Percentiles rank a stretch among this genome's conserved stretches.
Evolutionary conservation across 2,113 vertebrate species (phyloP).

Genomic region (Vulpes ferrilata): DNA sequence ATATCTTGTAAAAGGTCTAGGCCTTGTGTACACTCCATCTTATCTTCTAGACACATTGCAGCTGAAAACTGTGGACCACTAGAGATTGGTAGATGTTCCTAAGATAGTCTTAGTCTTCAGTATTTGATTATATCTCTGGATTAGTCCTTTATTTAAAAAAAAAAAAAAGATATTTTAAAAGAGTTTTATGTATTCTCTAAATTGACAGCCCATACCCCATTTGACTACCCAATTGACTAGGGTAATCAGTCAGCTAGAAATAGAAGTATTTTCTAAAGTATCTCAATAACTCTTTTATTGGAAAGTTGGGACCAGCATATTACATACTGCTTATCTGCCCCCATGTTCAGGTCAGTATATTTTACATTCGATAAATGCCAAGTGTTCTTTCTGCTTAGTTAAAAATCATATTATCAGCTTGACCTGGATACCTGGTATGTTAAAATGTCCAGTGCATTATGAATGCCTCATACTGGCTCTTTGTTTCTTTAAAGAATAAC

Average conservation of each 20-base stretch:
- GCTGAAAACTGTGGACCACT: background rate
- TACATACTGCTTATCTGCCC: background rate
- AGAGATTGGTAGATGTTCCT: background rate
- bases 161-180: background rate
- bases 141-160: background rate
- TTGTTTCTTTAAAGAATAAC: background rate
- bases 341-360: background rate
- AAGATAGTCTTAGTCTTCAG: background rate
- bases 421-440: background rate
- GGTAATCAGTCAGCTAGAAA: background rate
- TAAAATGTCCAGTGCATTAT: background rate
- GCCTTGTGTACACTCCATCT: background rate
- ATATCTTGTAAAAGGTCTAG: background rate
- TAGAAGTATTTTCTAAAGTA: background rate
- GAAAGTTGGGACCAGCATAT: background rate
- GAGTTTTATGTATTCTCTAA: background rate
- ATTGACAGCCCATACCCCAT: background rate
- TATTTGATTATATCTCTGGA: background rate
- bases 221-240: background rate
- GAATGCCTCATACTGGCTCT: background rate
- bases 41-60: background rate
- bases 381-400: constrained; percentile 1
- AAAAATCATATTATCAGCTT: background rate
- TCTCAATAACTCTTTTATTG: background rate
- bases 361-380: background rate